Evolutionary conservation across 2,113 vertebrate species (phyloP).

Genomic region (Fregetta grallaria): DNA sequence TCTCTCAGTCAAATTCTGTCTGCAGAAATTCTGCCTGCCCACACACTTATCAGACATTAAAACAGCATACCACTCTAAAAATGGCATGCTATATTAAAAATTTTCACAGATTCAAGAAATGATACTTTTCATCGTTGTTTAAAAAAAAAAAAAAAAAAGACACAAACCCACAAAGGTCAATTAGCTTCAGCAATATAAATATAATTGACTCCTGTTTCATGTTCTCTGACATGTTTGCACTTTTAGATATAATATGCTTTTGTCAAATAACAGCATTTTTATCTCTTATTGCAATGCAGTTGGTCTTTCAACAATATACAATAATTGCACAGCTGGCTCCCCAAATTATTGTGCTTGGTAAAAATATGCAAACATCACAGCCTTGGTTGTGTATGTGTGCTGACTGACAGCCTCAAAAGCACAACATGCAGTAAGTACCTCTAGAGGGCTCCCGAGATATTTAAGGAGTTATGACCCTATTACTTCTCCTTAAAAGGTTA

Average conservation of each 20-base stretch:
- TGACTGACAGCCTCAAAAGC: not conserved
- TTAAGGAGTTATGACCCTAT: not conserved
- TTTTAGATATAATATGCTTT: not conserved
- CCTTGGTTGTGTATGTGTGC: not conserved
- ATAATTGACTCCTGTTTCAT: not conserved
- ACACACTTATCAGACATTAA: not conserved
- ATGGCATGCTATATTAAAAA: rapidly evolving
- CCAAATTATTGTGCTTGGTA: not conserved
- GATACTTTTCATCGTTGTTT: not conserved
- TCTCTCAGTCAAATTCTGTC: not conserved
- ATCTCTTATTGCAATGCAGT: not conserved
- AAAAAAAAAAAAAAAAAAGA: not conserved
- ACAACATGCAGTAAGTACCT: not conserved
- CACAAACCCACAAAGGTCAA: not conserved
- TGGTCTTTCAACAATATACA: not conserved
- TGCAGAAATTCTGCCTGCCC: not conserved
- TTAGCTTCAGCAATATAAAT: not conserved
- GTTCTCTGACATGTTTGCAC: not conserved
- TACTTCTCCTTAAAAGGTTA: not conserved
- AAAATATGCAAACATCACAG: not conserved
- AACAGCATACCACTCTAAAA: not conserved
- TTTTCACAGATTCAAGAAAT: not conserved
- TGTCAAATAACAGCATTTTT: not conserved
- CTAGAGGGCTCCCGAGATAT: not conserved
- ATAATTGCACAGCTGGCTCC: not conserved